Base-by-base conservation (phyloP, 2,888 invertebrate species). In the Ichneumoninae sp. region DNA sequence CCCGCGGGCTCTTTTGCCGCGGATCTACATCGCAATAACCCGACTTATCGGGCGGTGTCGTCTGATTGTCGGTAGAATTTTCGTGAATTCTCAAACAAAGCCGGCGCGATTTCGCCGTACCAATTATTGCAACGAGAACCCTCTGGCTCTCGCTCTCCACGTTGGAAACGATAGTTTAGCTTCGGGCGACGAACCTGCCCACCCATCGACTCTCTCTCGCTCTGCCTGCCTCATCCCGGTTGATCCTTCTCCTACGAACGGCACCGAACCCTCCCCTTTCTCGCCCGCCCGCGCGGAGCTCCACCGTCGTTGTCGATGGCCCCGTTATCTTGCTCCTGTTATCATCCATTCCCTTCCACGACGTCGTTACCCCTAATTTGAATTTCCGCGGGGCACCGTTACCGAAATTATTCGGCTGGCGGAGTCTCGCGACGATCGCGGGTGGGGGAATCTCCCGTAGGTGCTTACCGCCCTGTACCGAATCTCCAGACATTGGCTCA, bases 301-400 rank as follows among this genome's bases (percentile, higher is more conserved):
- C 77, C 33, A 54, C 65, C 70, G 73, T 47, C 82, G 85, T 83
- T 83, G 87, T 86, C 86, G 85, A 86, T 86, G 83, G 85, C 81
- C 84, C 70, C 85, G 81, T 86, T 88, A 88, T 85, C 87, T 86
- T 85, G 73, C 66, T 65, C 77, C 80, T 76, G 79, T 86, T 88
- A 88, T 88, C 87, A 84, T 88, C 86, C 85, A 85, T 86, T 87
- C 86, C 86, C 87, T 87, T 87, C 83, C 87, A 88, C 85, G 87
- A 88, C 88, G 85, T 87, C 89, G 86, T 89, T 89, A 89, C 85
- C 88, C 88, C 89, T 92, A 92, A 92, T 91, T 91, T 89, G 89
- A 90, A 90, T 89, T 88, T 88, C 92, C 90, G 90, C 91, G 86
- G 88, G 91, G 89, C 88, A 87, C 86, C 85, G 87, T 89, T 90